Evolutionary conservation across 2,113 vertebrate species (phyloP).

Genomic region (Indicator maculatus): DNA sequence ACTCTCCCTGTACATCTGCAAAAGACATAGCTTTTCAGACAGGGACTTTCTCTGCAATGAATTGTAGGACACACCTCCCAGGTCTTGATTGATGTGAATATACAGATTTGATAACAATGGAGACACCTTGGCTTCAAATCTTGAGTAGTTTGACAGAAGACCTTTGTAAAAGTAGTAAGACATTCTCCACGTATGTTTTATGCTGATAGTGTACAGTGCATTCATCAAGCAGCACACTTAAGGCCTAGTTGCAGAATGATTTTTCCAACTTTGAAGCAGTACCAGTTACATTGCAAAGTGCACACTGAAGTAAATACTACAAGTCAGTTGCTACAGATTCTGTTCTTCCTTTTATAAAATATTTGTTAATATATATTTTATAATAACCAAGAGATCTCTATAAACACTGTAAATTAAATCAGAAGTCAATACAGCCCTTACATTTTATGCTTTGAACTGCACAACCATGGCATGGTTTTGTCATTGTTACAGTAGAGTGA

Average conservation of each 20-base stretch:
- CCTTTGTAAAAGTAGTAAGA: not conserved
- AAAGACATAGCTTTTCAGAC: not conserved
- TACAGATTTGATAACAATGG: not conserved
- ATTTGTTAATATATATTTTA: not conserved
- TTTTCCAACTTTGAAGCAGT: not conserved
- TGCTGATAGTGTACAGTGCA: not conserved
- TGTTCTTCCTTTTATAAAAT: not conserved
- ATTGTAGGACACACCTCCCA: not conserved
- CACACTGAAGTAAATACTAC: not conserved
- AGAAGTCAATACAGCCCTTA: not conserved
- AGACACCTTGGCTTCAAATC: not conserved
- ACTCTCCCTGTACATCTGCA: not conserved
- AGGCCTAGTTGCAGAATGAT: not conserved
- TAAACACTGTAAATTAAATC: not conserved
- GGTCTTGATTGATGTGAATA: not conserved
- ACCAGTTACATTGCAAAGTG: not conserved
- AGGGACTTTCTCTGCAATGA: not conserved
- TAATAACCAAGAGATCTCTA: not conserved
- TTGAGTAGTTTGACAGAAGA: not conserved
- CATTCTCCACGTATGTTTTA: not conserved
- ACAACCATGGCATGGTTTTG: constrained; percentile 36
- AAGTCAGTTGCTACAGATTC: not conserved
- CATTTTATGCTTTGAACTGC: constrained; percentile 48
- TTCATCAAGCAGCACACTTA: not conserved
- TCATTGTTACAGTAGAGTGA: constrained; percentile 41